Evolutionary conservation across 2,888 invertebrate species (phyloP), one percentile per base, ranked within the genome.

Genomic region (Xanthia icteritia): DNA sequence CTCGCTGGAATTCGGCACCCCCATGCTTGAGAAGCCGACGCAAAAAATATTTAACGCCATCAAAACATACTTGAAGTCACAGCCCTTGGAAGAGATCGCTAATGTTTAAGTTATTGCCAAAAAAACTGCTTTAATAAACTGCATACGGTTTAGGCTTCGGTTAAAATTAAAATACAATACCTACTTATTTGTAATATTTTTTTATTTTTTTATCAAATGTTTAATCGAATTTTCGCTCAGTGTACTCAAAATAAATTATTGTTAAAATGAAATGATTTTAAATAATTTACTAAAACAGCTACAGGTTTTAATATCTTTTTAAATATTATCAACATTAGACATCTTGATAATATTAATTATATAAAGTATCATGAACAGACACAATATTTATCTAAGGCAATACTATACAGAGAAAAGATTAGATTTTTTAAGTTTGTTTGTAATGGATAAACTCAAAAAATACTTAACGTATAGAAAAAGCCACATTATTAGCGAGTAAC

Each of bases 1-100:
- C 27, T 84, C 90, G 0, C 77, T 91, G 45, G 94, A 94, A 70
- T 95, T 94, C 61, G 93, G 92, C 0, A 68, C 58, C 23, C 92
- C 94, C 0, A 79, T 94, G 73, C 81, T 94, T 4, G 90, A 91
- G 15, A 88, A 92, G 51, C 92, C 93, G 0, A 56, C 91, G 6
- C 73, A 90, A 45, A 92, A 91, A 60, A 74, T 94, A 56, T 93
- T 86, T 39, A 88, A 85, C 0, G 81, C 90, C 0, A 84, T 94
- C 0, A 92, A 90, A 73, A 89, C 85, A 0, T 94, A 90, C 72
- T 36, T 94, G 0, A 82, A 72, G 15, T 89, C 92, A 15, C 90
- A 91, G 68, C 90, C 93, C 5, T 48, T 94, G 15, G 92, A 92
- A 67, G 90, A 93, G 11, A 89, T 94, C 5, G 76, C 84, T n/a